Conservation (phyloP, 1,140 invertebrate genomes). For the Daktulosphaira vitifoliae region DNA sequence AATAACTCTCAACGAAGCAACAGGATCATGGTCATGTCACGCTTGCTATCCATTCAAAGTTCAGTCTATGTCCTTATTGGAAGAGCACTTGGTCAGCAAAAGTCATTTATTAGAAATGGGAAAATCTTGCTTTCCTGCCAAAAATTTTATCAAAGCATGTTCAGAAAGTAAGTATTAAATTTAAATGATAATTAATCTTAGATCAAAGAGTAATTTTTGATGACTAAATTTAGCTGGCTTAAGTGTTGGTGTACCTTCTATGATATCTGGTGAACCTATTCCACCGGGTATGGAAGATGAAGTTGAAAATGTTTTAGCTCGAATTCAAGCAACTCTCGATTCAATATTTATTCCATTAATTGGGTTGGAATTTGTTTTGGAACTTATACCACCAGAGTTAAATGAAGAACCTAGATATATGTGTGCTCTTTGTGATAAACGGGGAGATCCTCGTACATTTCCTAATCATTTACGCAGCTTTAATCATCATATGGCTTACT, state of each 20-base stretch:
- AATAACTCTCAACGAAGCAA: constrained; percentile 30
- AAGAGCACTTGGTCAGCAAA: constrained; percentile 31
- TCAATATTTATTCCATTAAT: constrained; percentile 44
- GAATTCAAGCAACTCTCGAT: constrained; percentile 50
- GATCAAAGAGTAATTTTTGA: neutral
- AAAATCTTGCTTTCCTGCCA: constrained; percentile 25
- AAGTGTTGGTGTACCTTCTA: constrained; percentile 30
- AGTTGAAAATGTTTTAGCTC: constrained; percentile 46
- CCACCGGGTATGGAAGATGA: constrained; percentile 62
- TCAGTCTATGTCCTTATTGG: constrained; percentile 13
- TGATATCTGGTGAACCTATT: constrained; percentile 57
- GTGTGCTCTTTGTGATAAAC: constrained; percentile 65
- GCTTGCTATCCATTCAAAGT: constrained; percentile 33
- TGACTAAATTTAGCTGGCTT: neutral
- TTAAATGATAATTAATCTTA: neutral
- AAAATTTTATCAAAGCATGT: constrained; percentile 26
- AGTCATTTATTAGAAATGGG: constrained; percentile 29
- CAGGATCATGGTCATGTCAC: constrained; percentile 32
- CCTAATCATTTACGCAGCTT: constrained; percentile 64
- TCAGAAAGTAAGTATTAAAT: constrained; percentile 29
- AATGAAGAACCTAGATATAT: constrained; percentile 58
- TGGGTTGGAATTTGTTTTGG: constrained; percentile 62
- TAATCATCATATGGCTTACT: constrained; percentile 56
- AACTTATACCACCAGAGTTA: constrained; percentile 50
- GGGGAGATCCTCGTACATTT: constrained; percentile 62